A percentile compares a stretch with the other conserved stretches of the same genome.
These are phyloP conservation scores for Dysmachus trigonus DNA, from an alignment of 2,888 invertebrate genomes.

Conservation along the genomic window DNA sequence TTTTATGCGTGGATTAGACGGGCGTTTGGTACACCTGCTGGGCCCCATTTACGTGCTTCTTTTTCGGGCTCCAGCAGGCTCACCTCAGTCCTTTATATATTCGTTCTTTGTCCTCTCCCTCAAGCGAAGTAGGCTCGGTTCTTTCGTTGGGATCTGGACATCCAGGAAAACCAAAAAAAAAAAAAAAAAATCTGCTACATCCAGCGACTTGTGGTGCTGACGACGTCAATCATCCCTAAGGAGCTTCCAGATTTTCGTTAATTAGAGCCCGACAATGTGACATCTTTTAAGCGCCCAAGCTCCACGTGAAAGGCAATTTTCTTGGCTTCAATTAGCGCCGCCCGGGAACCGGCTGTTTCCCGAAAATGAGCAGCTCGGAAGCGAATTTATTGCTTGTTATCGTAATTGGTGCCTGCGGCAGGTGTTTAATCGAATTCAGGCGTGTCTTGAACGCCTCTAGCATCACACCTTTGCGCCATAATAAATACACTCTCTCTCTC, in stretches of 20 bases:
- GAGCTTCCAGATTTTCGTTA: background rate
- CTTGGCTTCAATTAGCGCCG: constrained; percentile 6
- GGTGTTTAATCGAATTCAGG: background rate
- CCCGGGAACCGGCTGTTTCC: constrained; percentile 8
- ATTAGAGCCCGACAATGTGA: constrained; percentile 22
- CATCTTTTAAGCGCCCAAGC: background rate
- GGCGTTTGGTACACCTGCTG: constrained; percentile 19
- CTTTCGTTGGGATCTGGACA: background rate
- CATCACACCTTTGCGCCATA: background rate
- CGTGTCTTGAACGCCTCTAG: background rate
- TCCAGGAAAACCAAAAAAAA: too few species aligned
- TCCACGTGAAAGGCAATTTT: background rate
- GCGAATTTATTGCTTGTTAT: constrained; percentile 9
- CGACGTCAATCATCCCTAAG: constrained; percentile 10
- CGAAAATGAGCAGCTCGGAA: background rate
- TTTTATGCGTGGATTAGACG: constrained; percentile 3
- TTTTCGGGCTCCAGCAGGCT: background rate
- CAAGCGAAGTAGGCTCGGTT: background rate
- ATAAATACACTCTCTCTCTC: too few species aligned
- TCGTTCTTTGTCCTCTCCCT: too few species aligned
- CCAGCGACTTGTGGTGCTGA: background rate
- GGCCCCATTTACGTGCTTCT: constrained; percentile 9
- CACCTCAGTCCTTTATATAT: background rate
- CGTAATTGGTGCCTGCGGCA: constrained; percentile 4
- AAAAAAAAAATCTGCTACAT: background rate